Evolutionary conservation across 2,888 invertebrate genomes (phyloP), one percentile per base, ranked within the genome.

Genomic region (Melanostoma scalare): DNA sequence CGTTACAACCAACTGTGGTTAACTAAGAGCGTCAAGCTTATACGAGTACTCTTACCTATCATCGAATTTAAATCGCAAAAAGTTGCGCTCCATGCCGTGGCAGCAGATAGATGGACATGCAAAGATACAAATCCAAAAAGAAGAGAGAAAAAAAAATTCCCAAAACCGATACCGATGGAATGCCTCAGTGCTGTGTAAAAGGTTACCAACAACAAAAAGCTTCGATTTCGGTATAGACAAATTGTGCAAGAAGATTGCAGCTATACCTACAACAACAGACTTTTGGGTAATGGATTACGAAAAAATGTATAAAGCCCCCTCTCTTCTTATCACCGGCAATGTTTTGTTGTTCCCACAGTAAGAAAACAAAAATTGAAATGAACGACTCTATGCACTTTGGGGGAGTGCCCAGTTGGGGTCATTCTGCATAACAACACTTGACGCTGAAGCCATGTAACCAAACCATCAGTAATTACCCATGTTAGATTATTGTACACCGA

Each of bases 11-110:
- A 40, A 60, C 40, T 56, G 52, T 42, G 53, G 38, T 52, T 40
- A 42, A 42, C 65, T 46, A 38, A 69, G 52, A 76, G 55, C 40
- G 56, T 44, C 42, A 55, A 61, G 36, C 46, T 61, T 61, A 61
- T 61, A 61, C 20, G 20, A 20, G 20, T 48, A 48, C 42, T 42
- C 42, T 58, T 58, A 60, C 72, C 58, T 81, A 82, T 77, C 82
- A 73, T 68, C 46, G 50, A 73, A 77, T 77, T 73, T 72, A 67
- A 82, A 82, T 77, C 77, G 38, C 77, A 77, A 77, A 82, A 61
- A 48, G 50, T 67, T 68, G 44, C 44, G 60, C 46, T 69, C 3
- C 3, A 53, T 38, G 55, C 72, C 42, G 72, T 72, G 53, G 44
- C 73, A 56, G 58, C 46, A 42, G 65, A 48, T 76, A 82, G 82